Base-by-base conservation (phyloP, 2,113 vertebrate species). In the Anhinga rufa region DNA sequence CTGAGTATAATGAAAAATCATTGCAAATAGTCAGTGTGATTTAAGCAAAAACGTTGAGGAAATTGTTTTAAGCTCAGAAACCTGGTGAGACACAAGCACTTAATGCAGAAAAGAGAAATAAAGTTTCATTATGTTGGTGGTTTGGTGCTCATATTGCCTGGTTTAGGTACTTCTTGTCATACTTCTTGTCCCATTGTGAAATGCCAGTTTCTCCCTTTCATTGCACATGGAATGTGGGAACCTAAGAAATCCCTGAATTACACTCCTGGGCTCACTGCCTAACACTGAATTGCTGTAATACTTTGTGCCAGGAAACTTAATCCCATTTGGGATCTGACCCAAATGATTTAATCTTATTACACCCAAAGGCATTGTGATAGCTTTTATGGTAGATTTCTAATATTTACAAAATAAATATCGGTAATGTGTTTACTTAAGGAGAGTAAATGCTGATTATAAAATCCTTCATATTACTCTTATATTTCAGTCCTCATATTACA, bases 261-360 rank as follows among this genome's bases (percentile, higher is more conserved):
- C 55, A 38, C 68, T 93, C 83, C 69, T 87, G 93, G 94, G 81
- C 91, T 91, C 69, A 57, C 9, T 87, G 89, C 91, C 77, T 89
- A 76, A 76, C 29, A 49, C 11, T 44, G 81, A 92, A 89, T 85
- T 82, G 29, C 65, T 82, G 52, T 66, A 91, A 65, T 24, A 31
- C 3, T 84, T 87, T 82, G n/a, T 82, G 69, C 89, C 86, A 95
- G 61, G 31, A 91, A 91, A 34, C 31, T 55, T 92, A 92, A 96
- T 94, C 91, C 91, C 74, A 72, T 87, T 86, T 87, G 81, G 70
- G 66, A 92, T 86, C 86, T 69, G 81, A 92, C 83, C 62, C 86
- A 94, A 87, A 82, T 74, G 65, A 79, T 93, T 95, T 80, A 87
- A 72, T 91, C 25, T 38, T 69, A 87, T 84, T 96, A 57, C 8